These are phyloP conservation scores for Tamandua tetradactyla DNA, from an alignment of 2,797 vertebrate genomes.

Conservation along the genomic window DNA sequence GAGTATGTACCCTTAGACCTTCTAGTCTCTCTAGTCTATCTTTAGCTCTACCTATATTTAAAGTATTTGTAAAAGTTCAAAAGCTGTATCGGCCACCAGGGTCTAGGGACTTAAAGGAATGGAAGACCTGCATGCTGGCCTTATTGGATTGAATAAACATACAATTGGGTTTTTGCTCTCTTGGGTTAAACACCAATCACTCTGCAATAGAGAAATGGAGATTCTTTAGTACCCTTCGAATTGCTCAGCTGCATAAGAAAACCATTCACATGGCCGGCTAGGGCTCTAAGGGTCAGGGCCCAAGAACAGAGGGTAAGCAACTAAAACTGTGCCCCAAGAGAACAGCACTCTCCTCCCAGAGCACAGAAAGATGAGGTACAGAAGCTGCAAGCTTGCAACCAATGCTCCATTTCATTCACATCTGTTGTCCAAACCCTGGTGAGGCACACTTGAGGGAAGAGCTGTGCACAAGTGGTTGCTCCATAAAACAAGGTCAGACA, in stretches of 20 bases:
- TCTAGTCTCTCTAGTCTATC: neutral
- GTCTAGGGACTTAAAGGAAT: conserved; percentile 36
- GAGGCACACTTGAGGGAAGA: neutral
- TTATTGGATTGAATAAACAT: neutral
- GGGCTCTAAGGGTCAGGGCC: neutral
- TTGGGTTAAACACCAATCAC: neutral
- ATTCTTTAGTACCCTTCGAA: neutral
- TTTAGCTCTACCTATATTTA: conserved; percentile 25
- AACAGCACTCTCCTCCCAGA: neutral
- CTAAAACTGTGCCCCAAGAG: neutral
- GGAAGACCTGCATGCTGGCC: neutral
- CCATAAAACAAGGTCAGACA: neutral
- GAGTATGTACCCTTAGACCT: neutral
- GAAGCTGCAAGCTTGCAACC: neutral
- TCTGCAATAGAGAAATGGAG: neutral
- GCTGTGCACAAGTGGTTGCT: neutral
- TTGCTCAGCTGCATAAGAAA: conserved; percentile 27
- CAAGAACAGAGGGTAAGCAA: neutral
- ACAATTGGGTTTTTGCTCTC: neutral
- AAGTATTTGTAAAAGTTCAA: conserved; percentile 34
- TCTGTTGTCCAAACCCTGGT: neutral
- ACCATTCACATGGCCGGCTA: neutral
- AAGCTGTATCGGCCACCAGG: neutral
- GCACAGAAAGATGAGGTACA: neutral
- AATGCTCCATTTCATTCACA: neutral